A percentile compares a stretch with the other conserved stretches of the same genome.
Evolutionary conservation across 53 echinoderm and acorn worm genomes (phyloP).

Genomic region (Mesocentrotus franciscanus): DNA sequence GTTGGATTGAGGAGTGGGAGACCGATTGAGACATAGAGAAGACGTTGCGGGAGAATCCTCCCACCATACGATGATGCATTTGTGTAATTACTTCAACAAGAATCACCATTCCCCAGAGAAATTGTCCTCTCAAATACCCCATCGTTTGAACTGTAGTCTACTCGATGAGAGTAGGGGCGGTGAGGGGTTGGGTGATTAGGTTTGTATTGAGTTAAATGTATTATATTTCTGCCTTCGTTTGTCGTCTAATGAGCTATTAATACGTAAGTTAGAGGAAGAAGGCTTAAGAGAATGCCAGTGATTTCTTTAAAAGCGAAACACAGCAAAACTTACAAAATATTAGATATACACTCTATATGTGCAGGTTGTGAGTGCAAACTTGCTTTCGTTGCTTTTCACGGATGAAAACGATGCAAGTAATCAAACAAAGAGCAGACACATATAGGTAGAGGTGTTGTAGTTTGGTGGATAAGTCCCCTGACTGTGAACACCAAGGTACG

Average conservation of each 20-base stretch:
- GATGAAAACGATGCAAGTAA: no score
- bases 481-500: no score
- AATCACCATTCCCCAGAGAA: conserved; percentile 25
- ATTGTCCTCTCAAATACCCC: conserved; percentile 10
- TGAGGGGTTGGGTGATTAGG: conserved; percentile 8
- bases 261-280: not conserved
- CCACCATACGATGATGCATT: conserved; percentile 1
- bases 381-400: no score
- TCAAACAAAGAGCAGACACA: no score
- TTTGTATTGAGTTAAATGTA: conserved; percentile 44
- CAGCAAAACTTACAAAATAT: not conserved
- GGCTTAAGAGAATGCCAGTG: not conserved
- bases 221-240: not conserved
- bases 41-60: not conserved
- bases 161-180: not conserved
- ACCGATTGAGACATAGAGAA: not conserved
- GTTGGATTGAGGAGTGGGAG: not conserved
- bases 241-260: conserved; percentile 20
- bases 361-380: no score
- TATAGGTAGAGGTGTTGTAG: no score
- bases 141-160: not conserved
- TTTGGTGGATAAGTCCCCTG: no score
- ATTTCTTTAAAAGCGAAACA: not conserved
- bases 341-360: no score
- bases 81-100: conserved; percentile 35